Conservation (phyloP, 1,140 invertebrate genomes). For the Coenobita brevimanus region DNA sequence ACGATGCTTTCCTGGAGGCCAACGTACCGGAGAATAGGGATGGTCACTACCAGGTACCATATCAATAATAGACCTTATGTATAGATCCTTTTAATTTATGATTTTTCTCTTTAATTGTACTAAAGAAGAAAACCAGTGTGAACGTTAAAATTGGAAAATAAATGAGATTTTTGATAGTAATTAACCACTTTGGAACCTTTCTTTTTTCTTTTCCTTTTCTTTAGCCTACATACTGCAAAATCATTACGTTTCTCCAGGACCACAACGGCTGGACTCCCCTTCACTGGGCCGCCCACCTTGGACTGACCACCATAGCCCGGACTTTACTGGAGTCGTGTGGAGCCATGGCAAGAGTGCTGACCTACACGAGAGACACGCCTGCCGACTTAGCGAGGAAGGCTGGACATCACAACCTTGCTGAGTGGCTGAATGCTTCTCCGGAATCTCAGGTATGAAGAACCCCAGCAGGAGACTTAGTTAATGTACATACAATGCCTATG, state of each 20-base stretch:
- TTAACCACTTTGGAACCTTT: not conserved
- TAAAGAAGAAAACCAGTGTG: not conserved
- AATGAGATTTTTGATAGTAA: not conserved
- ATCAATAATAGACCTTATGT: no score
- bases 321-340: not conserved
- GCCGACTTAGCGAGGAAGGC: constrained; percentile 11
- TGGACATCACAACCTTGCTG: not conserved
- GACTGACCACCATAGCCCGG: not conserved
- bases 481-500: not conserved
- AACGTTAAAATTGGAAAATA: not conserved
- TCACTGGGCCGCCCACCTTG: constrained; percentile 26
- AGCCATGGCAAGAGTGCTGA: not conserved
- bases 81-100: no score
- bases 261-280: not conserved
- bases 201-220: no score
- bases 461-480: not conserved
- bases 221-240: not conserved
- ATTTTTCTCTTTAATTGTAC: not conserved
- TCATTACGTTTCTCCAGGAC: not conserved
- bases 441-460: not conserved
- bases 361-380: not conserved
- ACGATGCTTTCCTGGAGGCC: not conserved
- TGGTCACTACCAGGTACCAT: no score
- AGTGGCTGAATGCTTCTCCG: not conserved
- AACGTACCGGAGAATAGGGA: no score